phyloP scores from a whole-genome alignment of 2,797 vertebrate genomes.

The Acropternis orthonyx region DNA sequence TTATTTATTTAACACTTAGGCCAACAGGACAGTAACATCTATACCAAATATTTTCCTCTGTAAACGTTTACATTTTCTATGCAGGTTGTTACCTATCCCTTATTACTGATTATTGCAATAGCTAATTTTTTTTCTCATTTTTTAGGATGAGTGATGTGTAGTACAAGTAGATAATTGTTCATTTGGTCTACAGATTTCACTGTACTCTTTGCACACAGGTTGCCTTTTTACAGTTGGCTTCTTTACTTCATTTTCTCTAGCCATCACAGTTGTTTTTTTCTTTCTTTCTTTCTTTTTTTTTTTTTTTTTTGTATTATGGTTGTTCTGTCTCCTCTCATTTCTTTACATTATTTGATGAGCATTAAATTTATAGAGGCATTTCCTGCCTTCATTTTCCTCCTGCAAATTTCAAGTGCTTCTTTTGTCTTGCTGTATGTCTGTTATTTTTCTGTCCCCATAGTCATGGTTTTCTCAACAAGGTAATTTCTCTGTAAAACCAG shows the following conservation, averaged over 20 bases:
- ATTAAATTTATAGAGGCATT: neutral
- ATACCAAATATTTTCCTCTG: neutral
- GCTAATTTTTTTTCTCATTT: neutral
- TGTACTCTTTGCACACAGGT: neutral
- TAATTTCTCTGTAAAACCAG: neutral
- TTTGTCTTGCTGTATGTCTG: neutral
- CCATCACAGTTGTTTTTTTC: neutral
- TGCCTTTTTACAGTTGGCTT: neutral
- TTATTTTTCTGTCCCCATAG: neutral
- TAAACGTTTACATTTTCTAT: neutral
- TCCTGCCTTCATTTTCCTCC: neutral
- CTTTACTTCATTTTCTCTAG: neutral
- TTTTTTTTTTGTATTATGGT: fast-evolving
- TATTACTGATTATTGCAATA: neutral
- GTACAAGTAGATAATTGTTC: neutral
- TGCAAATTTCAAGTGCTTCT: neutral
- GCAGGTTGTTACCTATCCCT: neutral
- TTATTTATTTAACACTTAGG: neutral
- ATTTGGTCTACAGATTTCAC: neutral
- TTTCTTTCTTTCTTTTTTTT: fast-evolving
- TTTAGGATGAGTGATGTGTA: neutral
- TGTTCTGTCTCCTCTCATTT: neutral
- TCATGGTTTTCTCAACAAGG: fast-evolving
- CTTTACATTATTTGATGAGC: neutral
- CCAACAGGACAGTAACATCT: neutral